Evolutionary conservation across 2,113 vertebrate species (phyloP).

Genomic region (Alces alces): DNA sequence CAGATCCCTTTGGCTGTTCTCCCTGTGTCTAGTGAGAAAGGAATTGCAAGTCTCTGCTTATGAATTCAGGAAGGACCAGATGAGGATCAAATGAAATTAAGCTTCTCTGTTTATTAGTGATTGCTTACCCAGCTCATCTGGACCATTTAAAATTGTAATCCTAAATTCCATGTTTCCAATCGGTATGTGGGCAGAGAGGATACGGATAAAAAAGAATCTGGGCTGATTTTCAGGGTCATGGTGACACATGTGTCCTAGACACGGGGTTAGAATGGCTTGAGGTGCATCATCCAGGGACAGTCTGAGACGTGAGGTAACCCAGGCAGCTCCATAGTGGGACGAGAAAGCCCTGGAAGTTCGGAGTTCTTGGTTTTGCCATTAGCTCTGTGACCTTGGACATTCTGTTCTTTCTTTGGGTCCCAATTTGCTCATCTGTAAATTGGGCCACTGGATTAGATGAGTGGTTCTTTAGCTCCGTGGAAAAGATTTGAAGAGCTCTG

Average conservation of each 20-base stretch:
- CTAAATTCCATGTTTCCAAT: background rate
- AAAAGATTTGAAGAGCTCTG: background rate
- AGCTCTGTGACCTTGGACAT: background rate
- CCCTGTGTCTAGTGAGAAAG: background rate
- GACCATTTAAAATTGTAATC: background rate
- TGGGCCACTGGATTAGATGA: background rate
- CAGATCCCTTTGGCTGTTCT: background rate
- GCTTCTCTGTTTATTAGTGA: background rate
- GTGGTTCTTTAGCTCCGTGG: background rate
- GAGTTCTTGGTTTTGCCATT: background rate
- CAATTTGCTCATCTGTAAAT: background rate
- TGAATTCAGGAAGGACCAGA: background rate
- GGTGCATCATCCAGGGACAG: no score
- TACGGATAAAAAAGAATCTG: background rate
- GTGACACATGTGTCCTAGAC: background rate
- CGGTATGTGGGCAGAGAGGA: background rate
- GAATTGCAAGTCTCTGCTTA: background rate
- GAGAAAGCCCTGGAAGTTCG: background rate
- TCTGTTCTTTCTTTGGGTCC: background rate
- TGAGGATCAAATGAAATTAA: background rate
- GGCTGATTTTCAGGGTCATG: background rate
- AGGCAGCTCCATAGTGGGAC: background rate
- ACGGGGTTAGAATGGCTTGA: background rate
- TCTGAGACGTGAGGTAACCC: rapidly evolving
- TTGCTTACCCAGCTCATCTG: background rate